These are phyloP conservation scores for Beaufortia kweichowensis DNA, from an alignment of 2,113 vertebrate genomes.

Conservation along the genomic window DNA sequence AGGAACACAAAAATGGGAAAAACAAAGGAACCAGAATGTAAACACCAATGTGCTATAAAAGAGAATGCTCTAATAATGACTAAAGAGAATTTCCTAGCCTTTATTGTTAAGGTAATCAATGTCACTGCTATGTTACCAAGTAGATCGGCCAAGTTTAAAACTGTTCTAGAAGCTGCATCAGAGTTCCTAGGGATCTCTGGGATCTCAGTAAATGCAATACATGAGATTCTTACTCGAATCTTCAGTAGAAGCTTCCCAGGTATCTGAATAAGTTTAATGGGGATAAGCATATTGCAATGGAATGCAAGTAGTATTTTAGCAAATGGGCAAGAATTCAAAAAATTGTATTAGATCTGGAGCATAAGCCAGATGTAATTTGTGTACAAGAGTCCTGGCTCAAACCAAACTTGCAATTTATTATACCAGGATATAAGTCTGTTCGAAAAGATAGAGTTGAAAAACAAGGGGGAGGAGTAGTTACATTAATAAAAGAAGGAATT, in stretches of 20 bases:
- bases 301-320: not conserved
- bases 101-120: not conserved
- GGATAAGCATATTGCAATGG: not conserved
- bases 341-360: not conserved
- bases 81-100: not conserved
- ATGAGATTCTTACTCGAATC: not conserved
- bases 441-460: not conserved
- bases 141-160: not conserved
- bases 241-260: not conserved
- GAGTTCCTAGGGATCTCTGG: not conserved
- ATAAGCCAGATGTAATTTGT: not conserved
- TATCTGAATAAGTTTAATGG: not conserved
- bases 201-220: not conserved
- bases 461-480: not conserved
- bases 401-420: not conserved
- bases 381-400: not conserved
- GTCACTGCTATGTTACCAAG: not conserved
- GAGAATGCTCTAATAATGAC: not conserved
- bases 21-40: not conserved
- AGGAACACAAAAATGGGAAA: not conserved
- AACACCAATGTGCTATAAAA: not conserved
- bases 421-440: not conserved
- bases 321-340: not conserved
- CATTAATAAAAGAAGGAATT: not conserved
- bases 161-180: not conserved